Conservation (phyloP, 2,113 vertebrate species). For the Laticauda laticaudata region DNA sequence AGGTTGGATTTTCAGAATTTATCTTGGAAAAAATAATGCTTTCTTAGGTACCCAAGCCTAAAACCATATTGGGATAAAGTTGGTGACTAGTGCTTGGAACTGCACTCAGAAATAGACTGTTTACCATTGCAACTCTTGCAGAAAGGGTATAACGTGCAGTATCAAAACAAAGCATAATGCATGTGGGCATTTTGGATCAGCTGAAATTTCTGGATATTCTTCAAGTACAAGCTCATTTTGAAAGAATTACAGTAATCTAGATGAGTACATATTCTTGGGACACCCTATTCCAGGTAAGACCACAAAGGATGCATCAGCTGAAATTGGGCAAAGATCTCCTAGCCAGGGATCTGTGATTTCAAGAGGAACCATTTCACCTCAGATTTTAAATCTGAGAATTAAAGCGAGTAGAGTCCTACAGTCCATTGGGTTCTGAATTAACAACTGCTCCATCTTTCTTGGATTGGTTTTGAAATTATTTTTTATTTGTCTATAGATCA, state of each 20-base stretch:
- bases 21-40: background rate
- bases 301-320: background rate
- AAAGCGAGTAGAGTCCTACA: background rate
- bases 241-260: background rate
- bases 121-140: background rate
- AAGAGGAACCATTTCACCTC: background rate
- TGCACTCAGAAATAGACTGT: background rate
- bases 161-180: background rate
- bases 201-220: background rate
- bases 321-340: background rate
- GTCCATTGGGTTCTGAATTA: background rate
- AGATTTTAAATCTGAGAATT: background rate
- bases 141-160: background rate
- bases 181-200: background rate
- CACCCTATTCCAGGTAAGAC: background rate
- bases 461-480: background rate
- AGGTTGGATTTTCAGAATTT: background rate
- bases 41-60: background rate
- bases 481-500: background rate
- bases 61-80: background rate
- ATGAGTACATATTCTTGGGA: background rate
- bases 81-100: background rate
- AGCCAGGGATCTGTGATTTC: background rate
- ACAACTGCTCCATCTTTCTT: background rate
- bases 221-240: background rate